phyloP scores from a whole-genome alignment of 2,113 vertebrate species.

The Eclectus roratus region DNA sequence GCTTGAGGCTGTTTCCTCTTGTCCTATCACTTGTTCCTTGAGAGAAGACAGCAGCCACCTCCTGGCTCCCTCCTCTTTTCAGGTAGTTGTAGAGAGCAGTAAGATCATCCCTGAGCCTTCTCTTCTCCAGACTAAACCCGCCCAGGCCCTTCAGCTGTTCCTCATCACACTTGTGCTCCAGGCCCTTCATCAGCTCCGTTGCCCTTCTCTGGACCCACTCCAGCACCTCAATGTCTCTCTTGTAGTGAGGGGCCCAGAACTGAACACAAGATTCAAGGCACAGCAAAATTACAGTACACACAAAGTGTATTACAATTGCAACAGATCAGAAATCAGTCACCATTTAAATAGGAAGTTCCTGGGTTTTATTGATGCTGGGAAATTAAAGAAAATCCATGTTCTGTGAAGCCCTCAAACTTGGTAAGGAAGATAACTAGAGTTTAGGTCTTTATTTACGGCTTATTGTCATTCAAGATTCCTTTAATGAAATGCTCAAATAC shows the following conservation, averaged over 20 bases:
- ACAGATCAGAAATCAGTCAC: not conserved
- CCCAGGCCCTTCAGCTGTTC: not conserved
- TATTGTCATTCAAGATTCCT: not conserved
- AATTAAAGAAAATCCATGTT: not conserved
- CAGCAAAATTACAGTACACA: not conserved
- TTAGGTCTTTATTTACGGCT: not conserved
- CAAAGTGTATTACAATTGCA: not conserved
- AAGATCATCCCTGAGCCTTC: not conserved
- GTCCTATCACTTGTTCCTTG: not conserved
- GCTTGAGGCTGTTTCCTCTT: not conserved
- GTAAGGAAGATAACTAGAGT: not conserved
- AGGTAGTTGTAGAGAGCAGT: not conserved
- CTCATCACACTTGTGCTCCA: not conserved
- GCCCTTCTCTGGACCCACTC: not conserved
- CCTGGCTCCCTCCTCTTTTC: not conserved
- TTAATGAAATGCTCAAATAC: not conserved
- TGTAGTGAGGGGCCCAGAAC: not conserved
- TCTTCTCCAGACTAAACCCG: not conserved
- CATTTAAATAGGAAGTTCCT: not conserved
- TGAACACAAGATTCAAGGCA: not conserved
- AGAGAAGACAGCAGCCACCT: not conserved
- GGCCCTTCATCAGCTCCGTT: not conserved
- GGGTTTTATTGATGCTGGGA: not conserved
- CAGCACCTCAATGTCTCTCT: not conserved
- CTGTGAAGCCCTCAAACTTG: not conserved